These are phyloP conservation scores for Melanargia galathea DNA, from an alignment of 2,888 invertebrate genomes.

Conservation along the genomic window DNA sequence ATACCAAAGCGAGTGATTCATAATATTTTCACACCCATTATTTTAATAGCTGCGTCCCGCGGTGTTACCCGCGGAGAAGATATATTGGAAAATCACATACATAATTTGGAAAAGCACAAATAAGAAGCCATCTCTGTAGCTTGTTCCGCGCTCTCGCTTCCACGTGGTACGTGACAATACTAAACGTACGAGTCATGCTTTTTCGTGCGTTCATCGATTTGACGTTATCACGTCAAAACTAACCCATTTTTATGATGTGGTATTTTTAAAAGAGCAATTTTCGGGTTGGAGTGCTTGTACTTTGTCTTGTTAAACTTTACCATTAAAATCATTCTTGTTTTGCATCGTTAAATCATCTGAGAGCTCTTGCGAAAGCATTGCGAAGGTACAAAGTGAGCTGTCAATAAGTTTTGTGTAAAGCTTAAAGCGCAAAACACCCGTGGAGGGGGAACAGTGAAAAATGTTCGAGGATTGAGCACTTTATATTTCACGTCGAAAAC, in stretches of 20 bases:
- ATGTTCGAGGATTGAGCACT: slow-evolving; percentile 30
- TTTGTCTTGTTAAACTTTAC: background rate
- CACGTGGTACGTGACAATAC: too few species aligned
- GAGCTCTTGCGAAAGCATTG: slow-evolving; percentile 14
- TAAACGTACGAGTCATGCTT: too few species aligned
- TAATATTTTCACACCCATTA: too few species aligned
- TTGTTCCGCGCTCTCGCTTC: too few species aligned
- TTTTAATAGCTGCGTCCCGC: too few species aligned
- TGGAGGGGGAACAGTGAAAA: slow-evolving; percentile 24
- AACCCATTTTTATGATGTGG: background rate
- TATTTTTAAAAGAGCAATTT: background rate
- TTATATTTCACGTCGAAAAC: slow-evolving; percentile 28
- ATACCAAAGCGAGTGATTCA: too few species aligned
- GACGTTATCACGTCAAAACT: too few species aligned
- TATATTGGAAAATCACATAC: too few species aligned
- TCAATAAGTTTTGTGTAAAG: slow-evolving; percentile 35
- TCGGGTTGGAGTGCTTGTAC: background rate
- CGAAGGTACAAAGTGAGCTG: slow-evolving; percentile 29
- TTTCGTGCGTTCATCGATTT: too few species aligned
- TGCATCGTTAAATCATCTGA: background rate
- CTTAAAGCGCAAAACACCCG: slow-evolving; percentile 31
- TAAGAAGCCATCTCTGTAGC: too few species aligned
- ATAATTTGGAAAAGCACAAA: too few species aligned
- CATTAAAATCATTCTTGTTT: background rate
- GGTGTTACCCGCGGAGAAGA: too few species aligned